Evolutionary conservation across 2,113 vertebrate genomes (phyloP).

Genomic region (Sardina pilchardus): DNA sequence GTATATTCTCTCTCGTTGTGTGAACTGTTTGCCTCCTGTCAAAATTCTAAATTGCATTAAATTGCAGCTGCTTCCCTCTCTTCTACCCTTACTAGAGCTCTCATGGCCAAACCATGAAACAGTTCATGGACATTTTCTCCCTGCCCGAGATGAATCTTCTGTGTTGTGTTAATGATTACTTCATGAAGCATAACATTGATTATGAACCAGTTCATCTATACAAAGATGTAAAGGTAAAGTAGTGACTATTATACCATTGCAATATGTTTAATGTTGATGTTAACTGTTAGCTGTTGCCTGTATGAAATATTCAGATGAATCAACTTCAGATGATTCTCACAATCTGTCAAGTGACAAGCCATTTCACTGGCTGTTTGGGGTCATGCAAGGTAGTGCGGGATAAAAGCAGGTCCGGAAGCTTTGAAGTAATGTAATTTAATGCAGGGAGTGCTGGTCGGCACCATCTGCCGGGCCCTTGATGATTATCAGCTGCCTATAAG

Average conservation of each 20-base stretch:
- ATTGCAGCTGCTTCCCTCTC: background rate
- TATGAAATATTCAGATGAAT: background rate
- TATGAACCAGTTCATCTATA: conserved; percentile 97
- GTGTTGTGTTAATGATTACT: conserved; percentile 95
- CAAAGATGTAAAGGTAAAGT: conserved; percentile 96
- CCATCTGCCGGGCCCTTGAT: conserved; percentile 55
- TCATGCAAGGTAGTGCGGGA: background rate
- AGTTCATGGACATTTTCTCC: conserved; percentile 99
- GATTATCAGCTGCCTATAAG: conserved; percentile 24
- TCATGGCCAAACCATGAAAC: conserved; percentile 94
- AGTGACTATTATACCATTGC: background rate
- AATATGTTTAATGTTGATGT: background rate
- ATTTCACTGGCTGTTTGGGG: background rate
- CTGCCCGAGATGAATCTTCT: conserved; percentile 96
- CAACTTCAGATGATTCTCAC: background rate
- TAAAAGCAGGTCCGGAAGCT: too few species aligned
- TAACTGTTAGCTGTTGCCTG: background rate
- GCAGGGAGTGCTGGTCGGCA: conserved; percentile 56
- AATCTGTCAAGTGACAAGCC: background rate
- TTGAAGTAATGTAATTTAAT: conserved; percentile 58
- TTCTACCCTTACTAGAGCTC: conserved; percentile 78
- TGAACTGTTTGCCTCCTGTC: background rate
- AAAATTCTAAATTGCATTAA: too few species aligned
- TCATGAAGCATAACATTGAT: conserved; percentile 96
- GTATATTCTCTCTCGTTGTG: background rate